Conservation (phyloP, 2,797 vertebrate species). For the Bradypus variegatus region DNA sequence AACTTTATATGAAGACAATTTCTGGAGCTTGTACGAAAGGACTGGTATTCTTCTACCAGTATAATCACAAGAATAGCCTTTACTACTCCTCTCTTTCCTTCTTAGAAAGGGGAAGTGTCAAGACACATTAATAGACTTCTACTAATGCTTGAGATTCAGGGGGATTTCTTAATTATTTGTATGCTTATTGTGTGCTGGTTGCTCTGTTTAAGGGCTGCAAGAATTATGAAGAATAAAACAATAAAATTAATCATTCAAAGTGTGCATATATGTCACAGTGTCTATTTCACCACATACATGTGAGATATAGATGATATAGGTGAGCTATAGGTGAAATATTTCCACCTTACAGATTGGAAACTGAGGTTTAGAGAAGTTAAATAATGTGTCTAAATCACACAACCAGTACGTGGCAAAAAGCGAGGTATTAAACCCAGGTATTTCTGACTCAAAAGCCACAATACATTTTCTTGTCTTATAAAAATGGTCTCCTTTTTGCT, state of each 20-base stretch:
- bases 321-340: neutral
- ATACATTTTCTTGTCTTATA: conserved; percentile 6
- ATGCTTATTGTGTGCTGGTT: neutral
- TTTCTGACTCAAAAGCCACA: neutral
- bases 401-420: neutral
- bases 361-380: neutral
- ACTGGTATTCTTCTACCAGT: neutral
- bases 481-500: neutral
- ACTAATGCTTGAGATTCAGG: neutral
- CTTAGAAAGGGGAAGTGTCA: neutral
- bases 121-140: neutral
- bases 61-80: neutral
- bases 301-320: neutral
- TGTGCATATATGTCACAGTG: neutral
- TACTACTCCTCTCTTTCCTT: conserved; percentile 13
- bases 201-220: neutral
- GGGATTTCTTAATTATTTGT: neutral
- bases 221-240: neutral
- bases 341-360: neutral
- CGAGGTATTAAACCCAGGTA: neutral
- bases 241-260: neutral
- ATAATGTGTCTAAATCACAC: neutral
- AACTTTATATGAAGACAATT: neutral
- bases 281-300: neutral
- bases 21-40: neutral